These are phyloP conservation scores for Bos javanicus DNA, from an alignment of 2,113 vertebrate genomes.

Conservation along the genomic window DNA sequence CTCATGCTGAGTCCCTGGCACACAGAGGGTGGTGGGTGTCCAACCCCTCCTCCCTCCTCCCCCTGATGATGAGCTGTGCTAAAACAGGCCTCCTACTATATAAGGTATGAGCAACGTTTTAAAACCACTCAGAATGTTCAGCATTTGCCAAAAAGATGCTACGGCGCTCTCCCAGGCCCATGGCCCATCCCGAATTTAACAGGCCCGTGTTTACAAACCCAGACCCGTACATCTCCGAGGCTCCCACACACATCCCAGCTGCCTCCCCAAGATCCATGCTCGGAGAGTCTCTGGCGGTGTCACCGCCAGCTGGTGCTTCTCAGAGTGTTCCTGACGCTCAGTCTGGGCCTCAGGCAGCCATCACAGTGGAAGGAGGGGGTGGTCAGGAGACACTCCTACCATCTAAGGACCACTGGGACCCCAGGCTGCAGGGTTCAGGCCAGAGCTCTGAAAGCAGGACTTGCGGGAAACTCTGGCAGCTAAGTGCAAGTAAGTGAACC, in stretches of 20 bases:
- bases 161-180: constrained; percentile 37
- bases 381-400: neutral
- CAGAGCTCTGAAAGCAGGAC: neutral
- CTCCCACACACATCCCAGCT: constrained; percentile 67
- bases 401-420: neutral
- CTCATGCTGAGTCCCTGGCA: constrained; percentile 23
- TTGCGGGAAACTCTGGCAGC: fast-evolving
- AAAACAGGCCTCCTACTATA: constrained; percentile 61
- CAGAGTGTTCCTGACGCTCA: neutral
- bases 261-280: constrained; percentile 35
- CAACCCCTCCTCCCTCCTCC: neutral
- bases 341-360: neutral
- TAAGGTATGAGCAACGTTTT: constrained; percentile 56
- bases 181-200: constrained; percentile 58
- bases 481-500: neutral
- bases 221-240: constrained; percentile 28
- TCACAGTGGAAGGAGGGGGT: neutral
- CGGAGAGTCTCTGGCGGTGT: neutral
- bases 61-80: constrained; percentile 33
- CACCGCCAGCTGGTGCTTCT: constrained; percentile 48
- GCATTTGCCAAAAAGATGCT: constrained; percentile 52
- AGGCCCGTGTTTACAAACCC: constrained; percentile 68
- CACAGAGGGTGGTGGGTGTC: constrained; percentile 38
- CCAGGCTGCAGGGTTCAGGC: neutral
- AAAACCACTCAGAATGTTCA: constrained; percentile 56